A percentile compares a stretch with the other conserved stretches of the same genome.
Conservation (phyloP, 2,113 vertebrate genomes). For the Trachemys scripta region DNA sequence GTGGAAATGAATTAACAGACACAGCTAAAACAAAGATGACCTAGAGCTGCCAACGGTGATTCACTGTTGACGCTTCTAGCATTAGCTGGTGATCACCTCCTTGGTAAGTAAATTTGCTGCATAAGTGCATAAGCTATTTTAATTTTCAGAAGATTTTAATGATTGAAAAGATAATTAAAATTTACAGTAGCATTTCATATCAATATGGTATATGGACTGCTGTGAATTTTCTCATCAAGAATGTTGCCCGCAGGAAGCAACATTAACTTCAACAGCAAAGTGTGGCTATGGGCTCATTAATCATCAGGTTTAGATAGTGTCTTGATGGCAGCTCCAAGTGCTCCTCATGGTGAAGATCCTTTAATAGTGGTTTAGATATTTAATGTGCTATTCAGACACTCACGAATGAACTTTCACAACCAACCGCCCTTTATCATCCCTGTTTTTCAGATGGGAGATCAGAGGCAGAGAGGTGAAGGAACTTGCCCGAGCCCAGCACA, state of each 20-base stretch:
- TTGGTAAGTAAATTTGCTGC: slow-evolving; percentile 32
- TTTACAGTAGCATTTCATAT: slow-evolving; percentile 73
- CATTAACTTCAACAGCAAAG: slow-evolving; percentile 76
- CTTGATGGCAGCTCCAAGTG: slow-evolving; percentile 49
- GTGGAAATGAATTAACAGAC: slow-evolving; percentile 36
- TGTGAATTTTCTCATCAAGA: slow-evolving; percentile 74
- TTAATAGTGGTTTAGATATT: slow-evolving; percentile 51
- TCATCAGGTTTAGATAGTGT: slow-evolving; percentile 55
- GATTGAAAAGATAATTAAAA: slow-evolving; percentile 73
- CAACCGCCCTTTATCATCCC: slow-evolving; percentile 44
- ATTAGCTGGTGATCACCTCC: slow-evolving; percentile 44
- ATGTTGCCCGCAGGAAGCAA: slow-evolving; percentile 70
- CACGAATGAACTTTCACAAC: slow-evolving; percentile 41
- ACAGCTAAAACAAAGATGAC: not conserved
- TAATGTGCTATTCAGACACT: slow-evolving; percentile 53
- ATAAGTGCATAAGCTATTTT: slow-evolving; percentile 49
- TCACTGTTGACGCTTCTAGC: not conserved
- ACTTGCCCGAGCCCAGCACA: not conserved
- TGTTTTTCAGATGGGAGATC: slow-evolving; percentile 26
- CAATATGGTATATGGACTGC: slow-evolving; percentile 74
- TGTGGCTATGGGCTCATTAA: slow-evolving; percentile 72
- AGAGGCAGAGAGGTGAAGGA: not conserved
- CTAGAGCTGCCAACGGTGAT: slow-evolving; percentile 3
- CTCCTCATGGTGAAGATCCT: slow-evolving; percentile 40
- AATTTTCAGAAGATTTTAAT: slow-evolving; percentile 57